Evolutionary conservation across 1,140 invertebrate species (phyloP).

Genomic region (Drosophila oshimai): DNA sequence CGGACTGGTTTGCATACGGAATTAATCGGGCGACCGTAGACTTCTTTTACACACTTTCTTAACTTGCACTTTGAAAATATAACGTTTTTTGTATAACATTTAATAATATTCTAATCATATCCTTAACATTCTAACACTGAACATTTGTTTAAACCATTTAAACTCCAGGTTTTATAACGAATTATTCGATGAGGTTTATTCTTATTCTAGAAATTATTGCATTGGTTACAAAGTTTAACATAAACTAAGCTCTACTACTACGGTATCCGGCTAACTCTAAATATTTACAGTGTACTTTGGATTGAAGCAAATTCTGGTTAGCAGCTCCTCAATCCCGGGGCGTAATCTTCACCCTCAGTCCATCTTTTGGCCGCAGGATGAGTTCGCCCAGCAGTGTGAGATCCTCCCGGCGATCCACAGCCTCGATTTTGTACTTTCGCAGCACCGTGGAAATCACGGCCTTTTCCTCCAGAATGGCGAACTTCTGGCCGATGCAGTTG

Average conservation of each 20-base stretch:
- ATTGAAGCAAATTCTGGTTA: conserved; percentile 17
- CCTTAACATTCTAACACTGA: not conserved
- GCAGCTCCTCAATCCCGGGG: conserved; percentile 44
- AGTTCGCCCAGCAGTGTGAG: conserved; percentile 84
- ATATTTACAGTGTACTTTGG: conserved; percentile 75
- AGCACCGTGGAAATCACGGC: conserved; percentile 87
- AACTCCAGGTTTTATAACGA: too few relatives aligned
- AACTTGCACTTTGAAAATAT: too few relatives aligned
- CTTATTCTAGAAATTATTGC: conserved; percentile 25
- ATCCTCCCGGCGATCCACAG: conserved; percentile 85
- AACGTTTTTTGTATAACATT: too few relatives aligned
- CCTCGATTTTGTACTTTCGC: conserved; percentile 85
- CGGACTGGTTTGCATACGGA: not conserved
- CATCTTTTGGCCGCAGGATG: conserved; percentile 85
- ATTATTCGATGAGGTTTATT: conserved; percentile 38
- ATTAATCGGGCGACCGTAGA: not conserved
- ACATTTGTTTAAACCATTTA: not conserved
- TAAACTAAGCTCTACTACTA: conserved; percentile 36
- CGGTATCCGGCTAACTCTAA: conserved; percentile 24
- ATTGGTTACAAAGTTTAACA: conserved; percentile 52
- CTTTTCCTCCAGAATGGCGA: conserved; percentile 90
- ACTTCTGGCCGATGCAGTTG: conserved; percentile 89
- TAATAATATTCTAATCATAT: not conserved
- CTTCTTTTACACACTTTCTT: not conserved
- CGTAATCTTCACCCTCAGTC: conserved; percentile 83